Conservation (phyloP, 2,113 vertebrate genomes). For the Solenodon paradoxus region DNA sequence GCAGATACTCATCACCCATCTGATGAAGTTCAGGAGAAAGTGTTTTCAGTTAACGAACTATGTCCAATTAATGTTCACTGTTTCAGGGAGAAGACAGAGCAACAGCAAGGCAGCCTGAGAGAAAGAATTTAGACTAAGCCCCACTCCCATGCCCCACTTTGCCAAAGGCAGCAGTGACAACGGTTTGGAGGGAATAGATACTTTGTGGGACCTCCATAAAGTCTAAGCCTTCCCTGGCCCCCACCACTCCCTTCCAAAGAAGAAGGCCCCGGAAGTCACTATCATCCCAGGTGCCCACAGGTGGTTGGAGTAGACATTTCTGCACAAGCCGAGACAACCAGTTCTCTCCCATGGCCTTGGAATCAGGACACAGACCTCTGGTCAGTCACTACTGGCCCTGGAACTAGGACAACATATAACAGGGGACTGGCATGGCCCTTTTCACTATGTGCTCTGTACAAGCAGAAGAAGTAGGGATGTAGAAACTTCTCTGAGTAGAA, state of each 20-base stretch:
- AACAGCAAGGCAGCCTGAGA: background rate
- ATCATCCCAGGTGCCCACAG: background rate
- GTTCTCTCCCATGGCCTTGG: conserved; percentile 8
- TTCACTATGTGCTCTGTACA: background rate
- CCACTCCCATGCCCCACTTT: too few relatives aligned
- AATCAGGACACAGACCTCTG: conserved; percentile 37
- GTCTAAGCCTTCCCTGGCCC: background rate
- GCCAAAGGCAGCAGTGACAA: background rate
- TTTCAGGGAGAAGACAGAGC: conserved; percentile 25
- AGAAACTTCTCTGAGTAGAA: background rate
- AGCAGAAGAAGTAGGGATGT: background rate
- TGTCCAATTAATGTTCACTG: background rate
- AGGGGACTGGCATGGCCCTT: background rate
- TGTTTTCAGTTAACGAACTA: conserved; percentile 7
- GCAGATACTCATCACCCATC: background rate
- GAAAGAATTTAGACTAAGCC: background rate
- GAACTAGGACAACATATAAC: conserved; percentile 23
- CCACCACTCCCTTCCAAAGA: background rate
- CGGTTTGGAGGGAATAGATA: background rate
- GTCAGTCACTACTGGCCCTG: background rate
- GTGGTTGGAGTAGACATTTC: background rate
- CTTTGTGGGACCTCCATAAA: background rate
- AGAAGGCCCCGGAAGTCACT: background rate
- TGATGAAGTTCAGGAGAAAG: background rate
- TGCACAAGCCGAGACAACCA: background rate